Base-by-base conservation (phyloP, 2,888 invertebrate species). In the Heliconius erato region DNA sequence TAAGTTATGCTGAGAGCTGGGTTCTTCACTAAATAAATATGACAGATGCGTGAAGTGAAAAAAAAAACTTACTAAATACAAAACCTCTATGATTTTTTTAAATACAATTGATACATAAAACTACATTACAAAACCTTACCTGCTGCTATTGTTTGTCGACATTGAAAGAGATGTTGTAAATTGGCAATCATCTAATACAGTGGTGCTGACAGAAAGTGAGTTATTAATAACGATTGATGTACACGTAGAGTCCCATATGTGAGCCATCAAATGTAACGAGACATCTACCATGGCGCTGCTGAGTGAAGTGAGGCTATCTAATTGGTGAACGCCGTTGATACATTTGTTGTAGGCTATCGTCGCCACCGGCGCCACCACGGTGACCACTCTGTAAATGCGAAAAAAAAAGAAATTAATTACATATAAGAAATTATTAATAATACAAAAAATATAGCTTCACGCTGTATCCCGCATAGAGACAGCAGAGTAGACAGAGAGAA, bases 281-380 rank as follows among this genome's bases (percentile, higher is more conserved):
- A 40, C 79, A n/a, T 72, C 63, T 23, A 23, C 11, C 16, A 74
- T 35, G 16, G 79, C 54, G 2, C 59, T 40, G n/a, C 44, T 19
- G 6, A 40, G 35, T 19, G 71, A 67, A 19, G 72, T 77, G 32
- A 82, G 40, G 16, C 26, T 5, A 54, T 78, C 59, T 5, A 79
- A 9, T 28, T 32, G 12, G 3, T 11, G 69, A 6, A 4, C 2
- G 7, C n/a, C 7, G 23, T 32, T 28, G 35, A 2, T 49, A 49
- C 83, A 81, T 1, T 54, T 74, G 4, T 6, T n/a, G 67, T n/a
- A 9, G 14, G 68, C 44, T 44, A 32, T 40, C 19, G 11, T 28
- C 28, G 80, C 82, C 44, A 40, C 78, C 19, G 81, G 81, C n/a
- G 82, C 83, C 16, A 83, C 81, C 40, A 81, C 68, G 49, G 78